Evolutionary conservation across 2,113 vertebrate species (phyloP).

Genomic region (Natator depressus): DNA sequence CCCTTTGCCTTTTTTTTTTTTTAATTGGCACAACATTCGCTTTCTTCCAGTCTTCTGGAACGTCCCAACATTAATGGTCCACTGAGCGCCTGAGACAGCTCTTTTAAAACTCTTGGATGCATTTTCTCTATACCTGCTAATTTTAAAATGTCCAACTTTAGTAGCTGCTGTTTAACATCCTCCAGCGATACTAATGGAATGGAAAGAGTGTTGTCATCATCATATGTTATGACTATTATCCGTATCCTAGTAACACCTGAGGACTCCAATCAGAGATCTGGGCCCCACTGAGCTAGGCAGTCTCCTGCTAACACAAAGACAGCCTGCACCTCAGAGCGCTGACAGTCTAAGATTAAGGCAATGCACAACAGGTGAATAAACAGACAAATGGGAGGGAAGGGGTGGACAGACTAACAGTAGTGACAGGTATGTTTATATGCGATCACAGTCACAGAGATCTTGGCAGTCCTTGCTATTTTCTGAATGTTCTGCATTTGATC

Average conservation of each 20-base stretch:
- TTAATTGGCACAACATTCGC: neutral
- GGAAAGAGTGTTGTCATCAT: neutral
- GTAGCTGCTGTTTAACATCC: neutral
- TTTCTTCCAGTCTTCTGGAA: neutral
- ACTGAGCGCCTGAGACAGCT: neutral
- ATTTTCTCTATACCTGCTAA: neutral
- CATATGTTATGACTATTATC: neutral
- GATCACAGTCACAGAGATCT: neutral
- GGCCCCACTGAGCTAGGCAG: neutral
- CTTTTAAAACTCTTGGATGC: neutral
- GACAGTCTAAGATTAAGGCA: neutral
- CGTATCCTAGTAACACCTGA: neutral
- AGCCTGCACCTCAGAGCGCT: neutral
- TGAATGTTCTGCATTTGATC: neutral
- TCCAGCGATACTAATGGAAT: neutral
- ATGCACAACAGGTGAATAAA: neutral
- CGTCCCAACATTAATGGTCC: neutral
- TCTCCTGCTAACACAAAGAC: neutral
- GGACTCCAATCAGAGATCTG: neutral
- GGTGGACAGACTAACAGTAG: neutral
- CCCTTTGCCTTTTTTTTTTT: too few species aligned
- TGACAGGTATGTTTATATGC: neutral
- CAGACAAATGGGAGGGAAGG: neutral
- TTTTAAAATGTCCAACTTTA: neutral
- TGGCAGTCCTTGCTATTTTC: neutral